Evolutionary conservation across 2,113 vertebrate species (phyloP).

Genomic region (Tachycineta bicolor): DNA sequence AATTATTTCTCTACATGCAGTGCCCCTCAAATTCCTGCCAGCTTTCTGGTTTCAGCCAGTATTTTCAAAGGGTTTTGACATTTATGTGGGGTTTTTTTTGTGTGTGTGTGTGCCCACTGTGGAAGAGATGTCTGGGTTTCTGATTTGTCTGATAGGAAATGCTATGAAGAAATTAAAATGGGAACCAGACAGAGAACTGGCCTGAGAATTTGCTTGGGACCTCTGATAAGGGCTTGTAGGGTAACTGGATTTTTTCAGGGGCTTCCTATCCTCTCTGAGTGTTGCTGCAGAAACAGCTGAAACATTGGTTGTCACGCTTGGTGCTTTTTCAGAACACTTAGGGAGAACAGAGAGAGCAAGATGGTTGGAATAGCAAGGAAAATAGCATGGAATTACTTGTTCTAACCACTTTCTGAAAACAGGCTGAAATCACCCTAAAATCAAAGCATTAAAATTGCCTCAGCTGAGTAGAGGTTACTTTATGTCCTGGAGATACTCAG

Average conservation of each 20-base stretch:
- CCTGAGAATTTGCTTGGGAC: not conserved
- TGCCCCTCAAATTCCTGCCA: not conserved
- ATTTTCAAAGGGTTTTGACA: not conserved
- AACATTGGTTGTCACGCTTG: accelerated
- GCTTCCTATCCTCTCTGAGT: not conserved
- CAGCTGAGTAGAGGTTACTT: not conserved
- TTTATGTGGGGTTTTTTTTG: not conserved
- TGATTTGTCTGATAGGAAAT: not conserved
- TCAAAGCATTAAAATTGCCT: not conserved
- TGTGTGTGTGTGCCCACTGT: not conserved
- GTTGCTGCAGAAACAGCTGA: not conserved
- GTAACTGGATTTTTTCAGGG: not conserved
- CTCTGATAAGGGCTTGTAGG: not conserved
- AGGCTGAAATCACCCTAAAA: not conserved
- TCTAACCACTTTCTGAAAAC: not conserved
- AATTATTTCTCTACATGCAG: not conserved
- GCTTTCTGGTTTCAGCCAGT: not conserved
- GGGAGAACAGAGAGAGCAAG: not conserved
- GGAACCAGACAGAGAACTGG: not conserved
- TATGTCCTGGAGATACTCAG: not conserved
- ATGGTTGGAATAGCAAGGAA: not conserved
- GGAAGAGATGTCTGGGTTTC: not conserved
- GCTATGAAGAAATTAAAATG: not conserved
- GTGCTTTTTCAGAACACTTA: not conserved
- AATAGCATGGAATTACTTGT: not conserved